A percentile compares a stretch with the other conserved stretches of the same genome.
These are phyloP conservation scores for Digitonthophagus gazella DNA, from an alignment of 2,888 invertebrate species.

Conservation along the genomic window DNA sequence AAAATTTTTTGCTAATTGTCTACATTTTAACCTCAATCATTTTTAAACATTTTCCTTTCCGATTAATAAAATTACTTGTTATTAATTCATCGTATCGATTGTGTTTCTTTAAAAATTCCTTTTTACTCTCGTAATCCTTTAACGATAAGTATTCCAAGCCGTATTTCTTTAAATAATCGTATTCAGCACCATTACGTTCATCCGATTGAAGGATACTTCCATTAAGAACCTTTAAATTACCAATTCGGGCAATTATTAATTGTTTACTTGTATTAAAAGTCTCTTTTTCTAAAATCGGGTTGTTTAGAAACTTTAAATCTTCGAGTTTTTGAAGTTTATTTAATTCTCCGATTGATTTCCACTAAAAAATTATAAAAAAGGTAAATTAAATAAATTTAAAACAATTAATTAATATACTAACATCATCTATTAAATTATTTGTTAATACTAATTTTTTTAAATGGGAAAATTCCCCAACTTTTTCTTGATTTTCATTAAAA, in stretches of 20 bases:
- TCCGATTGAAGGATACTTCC: constrained; percentile 66
- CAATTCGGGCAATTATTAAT: constrained; percentile 78
- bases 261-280: constrained; percentile 74
- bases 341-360: constrained; percentile 79
- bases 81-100: constrained; percentile 74
- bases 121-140: constrained; percentile 52
- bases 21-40: too few relatives aligned
- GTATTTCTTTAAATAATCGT: constrained; percentile 85
- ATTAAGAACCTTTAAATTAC: constrained; percentile 68
- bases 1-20: too few relatives aligned
- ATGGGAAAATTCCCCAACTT: constrained; percentile 64
- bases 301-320: constrained; percentile 68
- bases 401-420: constrained; percentile 51
- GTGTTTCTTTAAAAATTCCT: constrained; percentile 66
- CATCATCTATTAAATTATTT: constrained; percentile 75
- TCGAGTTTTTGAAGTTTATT: constrained; percentile 70
- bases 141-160: constrained; percentile 70
- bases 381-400: constrained; percentile 1
- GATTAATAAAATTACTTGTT: constrained; percentile 60
- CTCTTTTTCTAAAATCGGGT: constrained; percentile 65
- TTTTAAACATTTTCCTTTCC: background rate
- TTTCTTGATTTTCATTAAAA: constrained; percentile 55
- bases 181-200: constrained; percentile 82
- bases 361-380: constrained; percentile 57
- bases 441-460: constrained; percentile 72